A percentile compares a stretch with the other conserved stretches of the same genome.
phyloP scores from a whole-genome alignment of 2,888 invertebrate genomes.

The Microplitis manilae region DNA sequence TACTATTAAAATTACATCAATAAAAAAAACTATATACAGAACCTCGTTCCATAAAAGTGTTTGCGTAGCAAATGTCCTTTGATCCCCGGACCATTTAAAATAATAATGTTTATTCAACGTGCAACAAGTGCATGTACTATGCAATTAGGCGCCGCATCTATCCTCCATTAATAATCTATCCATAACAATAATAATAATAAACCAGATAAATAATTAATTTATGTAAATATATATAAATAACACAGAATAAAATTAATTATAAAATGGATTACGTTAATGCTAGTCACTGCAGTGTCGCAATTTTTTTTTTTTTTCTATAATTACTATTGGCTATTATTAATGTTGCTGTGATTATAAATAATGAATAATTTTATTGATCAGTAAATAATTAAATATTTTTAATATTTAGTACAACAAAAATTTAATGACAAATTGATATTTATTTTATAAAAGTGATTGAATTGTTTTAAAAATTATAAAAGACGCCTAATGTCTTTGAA shows the following conservation, averaged over 20 bases:
- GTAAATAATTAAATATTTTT: constrained; percentile 50
- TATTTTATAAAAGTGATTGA: not conserved
- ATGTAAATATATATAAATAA: not conserved
- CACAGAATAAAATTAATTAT: not conserved
- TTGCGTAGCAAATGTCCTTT: constrained; percentile 8
- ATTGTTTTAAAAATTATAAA: constrained; percentile 44
- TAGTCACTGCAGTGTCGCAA: constrained; percentile 31
- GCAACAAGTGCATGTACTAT: constrained; percentile 33
- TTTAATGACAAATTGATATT: not conserved
- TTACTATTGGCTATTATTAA: constrained; percentile 18
- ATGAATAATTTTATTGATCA: constrained; percentile 52
- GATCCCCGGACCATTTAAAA: not conserved
- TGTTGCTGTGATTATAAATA: constrained; percentile 2
- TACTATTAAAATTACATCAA: too few relatives aligned
- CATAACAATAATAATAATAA: constrained; percentile 54
- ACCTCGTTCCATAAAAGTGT: not conserved
- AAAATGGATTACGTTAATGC: constrained; percentile 26
- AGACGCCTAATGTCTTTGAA: constrained; percentile 60
- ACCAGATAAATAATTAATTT: constrained; percentile 1
- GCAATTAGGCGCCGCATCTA: constrained; percentile 60
- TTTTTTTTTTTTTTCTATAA: constrained; percentile 25
- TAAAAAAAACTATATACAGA: not conserved
- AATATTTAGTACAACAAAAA: not conserved
- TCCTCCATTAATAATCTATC: constrained; percentile 49
- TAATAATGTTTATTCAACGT: constrained; percentile 40